Percentiles rank a stretch among this genome's conserved stretches.
These are phyloP conservation scores for Pteronotus mesoamericanus DNA, from an alignment of 2,797 vertebrate species.

Conservation along the genomic window DNA sequence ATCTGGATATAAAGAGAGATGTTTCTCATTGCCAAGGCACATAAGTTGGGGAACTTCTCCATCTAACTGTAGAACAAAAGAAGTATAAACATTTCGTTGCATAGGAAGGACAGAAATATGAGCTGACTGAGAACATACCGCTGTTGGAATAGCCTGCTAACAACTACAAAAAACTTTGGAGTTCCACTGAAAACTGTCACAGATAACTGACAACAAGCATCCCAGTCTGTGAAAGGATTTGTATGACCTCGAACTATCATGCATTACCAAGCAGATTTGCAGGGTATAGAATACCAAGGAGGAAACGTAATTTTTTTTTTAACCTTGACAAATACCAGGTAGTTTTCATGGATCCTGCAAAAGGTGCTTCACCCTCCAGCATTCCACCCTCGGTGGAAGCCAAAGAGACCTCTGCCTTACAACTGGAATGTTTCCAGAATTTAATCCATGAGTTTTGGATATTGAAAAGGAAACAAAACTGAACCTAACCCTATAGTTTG, in stretches of 20 bases:
- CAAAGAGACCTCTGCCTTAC: constrained; percentile 89
- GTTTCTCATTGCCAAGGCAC: constrained; percentile 94
- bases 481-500: constrained; percentile 81
- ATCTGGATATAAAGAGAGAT: constrained; percentile 96
- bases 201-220: constrained; percentile 99
- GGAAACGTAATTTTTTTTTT: constrained; percentile 98
- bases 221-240: constrained; percentile 99
- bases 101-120: constrained; percentile 99
- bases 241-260: constrained; percentile 99
- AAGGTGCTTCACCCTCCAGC: constrained; percentile 87
- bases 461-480: constrained; percentile 80
- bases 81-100: constrained; percentile 99
- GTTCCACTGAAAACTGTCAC: constrained; percentile 99
- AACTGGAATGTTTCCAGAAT: constrained; percentile 88
- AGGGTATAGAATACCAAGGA: constrained; percentile 99
- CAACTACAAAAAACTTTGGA: constrained; percentile 99
- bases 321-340: constrained; percentile 99
- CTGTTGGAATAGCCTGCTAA: constrained; percentile 99
- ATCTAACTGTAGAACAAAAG: constrained; percentile 95
- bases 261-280: constrained; percentile 99
- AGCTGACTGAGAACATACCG: constrained; percentile 98
- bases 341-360: constrained; percentile 91
- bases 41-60: constrained; percentile 90
- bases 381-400: constrained; percentile 88
- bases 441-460: constrained; percentile 85